Conservation (phyloP, 2,113 vertebrate genomes). For the Cairina moschata region DNA sequence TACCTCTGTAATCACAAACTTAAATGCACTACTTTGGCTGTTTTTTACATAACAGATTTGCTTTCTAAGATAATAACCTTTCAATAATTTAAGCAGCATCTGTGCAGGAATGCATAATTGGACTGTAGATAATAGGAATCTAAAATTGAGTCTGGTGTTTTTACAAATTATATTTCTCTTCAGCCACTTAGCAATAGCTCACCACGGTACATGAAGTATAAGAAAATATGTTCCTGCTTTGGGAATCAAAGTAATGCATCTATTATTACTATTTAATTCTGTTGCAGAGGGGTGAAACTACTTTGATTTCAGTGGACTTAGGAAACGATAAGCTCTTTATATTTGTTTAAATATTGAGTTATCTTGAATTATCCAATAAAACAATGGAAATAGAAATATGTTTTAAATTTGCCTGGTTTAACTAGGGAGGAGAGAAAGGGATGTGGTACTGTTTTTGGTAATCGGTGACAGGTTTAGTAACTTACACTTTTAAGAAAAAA, state of each 20-base stretch:
- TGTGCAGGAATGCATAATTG: constrained; percentile 66
- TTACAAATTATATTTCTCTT: constrained; percentile 46
- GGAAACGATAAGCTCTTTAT: neutral
- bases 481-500: neutral
- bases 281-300: neutral
- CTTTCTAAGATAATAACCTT: constrained; percentile 60
- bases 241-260: neutral
- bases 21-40: constrained; percentile 54
- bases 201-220: neutral
- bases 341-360: constrained; percentile 14
- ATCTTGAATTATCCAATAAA: constrained; percentile 3
- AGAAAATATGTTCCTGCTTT: neutral
- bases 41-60: constrained; percentile 57
- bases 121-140: constrained; percentile 48
- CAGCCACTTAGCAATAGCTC: constrained; percentile 14
- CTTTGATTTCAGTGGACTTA: neutral
- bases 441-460: neutral
- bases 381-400: constrained; percentile 4
- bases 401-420: neutral
- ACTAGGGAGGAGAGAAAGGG: neutral
- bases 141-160: constrained; percentile 24
- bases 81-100: constrained; percentile 63
- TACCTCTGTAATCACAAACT: constrained; percentile 65
- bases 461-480: neutral
- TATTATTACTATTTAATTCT: neutral